phyloP scores from a whole-genome alignment of 2,113 vertebrate genomes.

The Psittacara wagleri region DNA sequence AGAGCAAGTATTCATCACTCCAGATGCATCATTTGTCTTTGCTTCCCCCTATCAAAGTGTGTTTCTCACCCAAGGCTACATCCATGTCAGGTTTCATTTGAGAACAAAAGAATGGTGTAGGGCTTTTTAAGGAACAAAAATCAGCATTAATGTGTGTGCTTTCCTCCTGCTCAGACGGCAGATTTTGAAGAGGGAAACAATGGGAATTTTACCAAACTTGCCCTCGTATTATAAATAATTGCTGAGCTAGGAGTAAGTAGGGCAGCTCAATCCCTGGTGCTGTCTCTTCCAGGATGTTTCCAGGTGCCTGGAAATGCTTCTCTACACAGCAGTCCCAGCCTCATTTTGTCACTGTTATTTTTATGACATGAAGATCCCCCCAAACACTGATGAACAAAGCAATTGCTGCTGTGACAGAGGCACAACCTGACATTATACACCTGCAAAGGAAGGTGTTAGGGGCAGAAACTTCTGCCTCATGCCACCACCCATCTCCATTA shows the following conservation, averaged over 20 bases:
- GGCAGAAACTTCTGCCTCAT: not conserved
- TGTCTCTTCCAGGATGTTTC: not conserved
- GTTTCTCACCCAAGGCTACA: not conserved
- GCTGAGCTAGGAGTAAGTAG: not conserved
- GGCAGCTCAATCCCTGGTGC: not conserved
- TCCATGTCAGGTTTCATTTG: not conserved
- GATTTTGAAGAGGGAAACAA: not conserved
- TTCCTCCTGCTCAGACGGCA: not conserved
- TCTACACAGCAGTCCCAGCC: not conserved
- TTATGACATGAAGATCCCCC: not conserved
- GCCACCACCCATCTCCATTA: not conserved
- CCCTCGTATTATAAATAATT: not conserved
- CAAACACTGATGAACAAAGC: not conserved
- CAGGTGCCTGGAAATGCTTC: not conserved
- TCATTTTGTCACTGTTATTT: not conserved
- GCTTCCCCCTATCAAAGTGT: not conserved
- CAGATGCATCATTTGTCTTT: not conserved
- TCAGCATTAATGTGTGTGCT: not conserved
- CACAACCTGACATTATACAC: rapidly evolving
- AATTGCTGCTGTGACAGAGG: not conserved
- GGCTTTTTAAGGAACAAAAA: not conserved
- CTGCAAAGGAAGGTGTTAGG: not conserved
- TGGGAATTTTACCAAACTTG: not conserved
- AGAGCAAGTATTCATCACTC: not conserved
- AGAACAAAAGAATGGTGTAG: not conserved